phyloP scores from a whole-genome alignment of 2,888 invertebrate species.

The Luperina nickerlii region DNA sequence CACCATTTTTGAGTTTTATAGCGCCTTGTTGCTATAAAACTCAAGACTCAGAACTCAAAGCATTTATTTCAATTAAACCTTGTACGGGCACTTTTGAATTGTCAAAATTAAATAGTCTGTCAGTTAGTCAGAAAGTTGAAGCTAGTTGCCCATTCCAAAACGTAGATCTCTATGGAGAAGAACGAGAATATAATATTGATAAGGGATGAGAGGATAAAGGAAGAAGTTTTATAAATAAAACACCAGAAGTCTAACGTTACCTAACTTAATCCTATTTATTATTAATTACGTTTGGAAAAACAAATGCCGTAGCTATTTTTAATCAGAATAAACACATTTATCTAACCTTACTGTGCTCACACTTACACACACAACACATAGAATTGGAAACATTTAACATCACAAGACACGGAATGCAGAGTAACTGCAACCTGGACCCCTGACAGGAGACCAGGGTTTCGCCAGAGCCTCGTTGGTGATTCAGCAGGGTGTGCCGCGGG shows the following conservation, averaged over 20 bases:
- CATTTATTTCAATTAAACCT: too few relatives aligned
- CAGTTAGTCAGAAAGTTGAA: too few relatives aligned
- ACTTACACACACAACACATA: neutral
- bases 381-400: neutral
- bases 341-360: neutral
- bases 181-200: too few relatives aligned
- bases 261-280: neutral
- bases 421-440: neutral
- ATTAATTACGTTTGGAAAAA: neutral
- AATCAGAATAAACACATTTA: neutral
- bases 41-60: too few relatives aligned
- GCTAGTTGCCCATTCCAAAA: too few relatives aligned
- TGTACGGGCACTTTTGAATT: too few relatives aligned
- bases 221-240: neutral
- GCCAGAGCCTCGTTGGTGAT: slow-evolving; percentile 41
- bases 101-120: too few relatives aligned
- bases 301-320: neutral
- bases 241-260: neutral
- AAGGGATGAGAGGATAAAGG: too few relatives aligned
- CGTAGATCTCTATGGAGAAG: too few relatives aligned
- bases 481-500: slow-evolving; percentile 49
- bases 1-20: too few relatives aligned
- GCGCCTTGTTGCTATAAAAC: too few relatives aligned
- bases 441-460: neutral
- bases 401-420: neutral